These are phyloP conservation scores for Ladona fulva DNA, from an alignment of 1,140 invertebrate genomes.

Conservation along the genomic window DNA sequence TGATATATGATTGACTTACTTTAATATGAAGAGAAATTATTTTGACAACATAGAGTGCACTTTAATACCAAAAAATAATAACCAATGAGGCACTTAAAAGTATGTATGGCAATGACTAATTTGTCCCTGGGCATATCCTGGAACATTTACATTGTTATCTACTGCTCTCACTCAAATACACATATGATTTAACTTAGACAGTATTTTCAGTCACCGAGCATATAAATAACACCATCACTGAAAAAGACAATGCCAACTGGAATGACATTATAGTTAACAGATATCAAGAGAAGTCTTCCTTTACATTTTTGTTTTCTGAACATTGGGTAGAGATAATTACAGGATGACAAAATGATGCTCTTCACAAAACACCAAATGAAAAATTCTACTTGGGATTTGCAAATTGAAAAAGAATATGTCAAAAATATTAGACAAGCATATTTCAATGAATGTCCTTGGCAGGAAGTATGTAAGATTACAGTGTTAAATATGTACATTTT, in stretches of 20 bases:
- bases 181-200: background rate
- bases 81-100: background rate
- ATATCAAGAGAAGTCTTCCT: background rate
- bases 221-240: background rate
- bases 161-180: background rate
- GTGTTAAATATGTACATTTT: background rate
- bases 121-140: background rate
- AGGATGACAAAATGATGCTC: background rate
- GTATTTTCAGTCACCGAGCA: background rate
- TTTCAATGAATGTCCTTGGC: conserved; percentile 1
- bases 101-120: background rate
- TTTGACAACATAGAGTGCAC: background rate
- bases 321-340: background rate
- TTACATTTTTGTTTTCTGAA: background rate
- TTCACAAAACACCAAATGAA: background rate
- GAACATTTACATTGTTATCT: background rate
- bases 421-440: background rate
- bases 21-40: background rate
- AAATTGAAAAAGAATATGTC: background rate
- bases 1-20: background rate
- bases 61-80: background rate
- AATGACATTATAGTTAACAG: background rate
- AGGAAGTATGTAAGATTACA: background rate
- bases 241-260: background rate
- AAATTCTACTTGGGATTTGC: background rate